Base-by-base conservation (phyloP, 2,797 vertebrate species). In the Tarsius wallacei region DNA sequence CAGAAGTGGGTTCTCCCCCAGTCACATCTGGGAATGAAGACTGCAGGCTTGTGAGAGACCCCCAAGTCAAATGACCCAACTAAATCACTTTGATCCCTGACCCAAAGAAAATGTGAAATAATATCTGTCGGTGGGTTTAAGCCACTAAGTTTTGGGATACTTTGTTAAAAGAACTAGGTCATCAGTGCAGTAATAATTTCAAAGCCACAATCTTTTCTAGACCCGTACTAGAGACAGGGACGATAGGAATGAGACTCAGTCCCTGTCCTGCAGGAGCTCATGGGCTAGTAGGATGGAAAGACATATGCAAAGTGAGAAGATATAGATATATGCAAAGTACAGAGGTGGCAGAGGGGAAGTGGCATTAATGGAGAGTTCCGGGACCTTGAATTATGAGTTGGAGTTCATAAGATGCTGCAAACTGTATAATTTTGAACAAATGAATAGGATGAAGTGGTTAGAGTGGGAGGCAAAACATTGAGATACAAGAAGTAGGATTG, bases 351-450 rank as follows among this genome's bases (percentile, higher is more conserved):
- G 31, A 68, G 63, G 12, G 57, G 12, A 90, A 10, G 49, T 19
- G 1, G 21, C 26, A 7, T 47, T 31, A 22, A 61, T 12, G 24
- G 64, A 85, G 53, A 16, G 5, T 73, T 36, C 24, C 11, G 53
- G 70, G 57, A 24, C 76, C 53, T 87, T 87, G 55, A 74, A 1
- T 0, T 53, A 90, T 53, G 97, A 73, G 49, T 77, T 83, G 59
- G 95, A 66, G 49, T 77, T 78, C 26, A 51, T 88, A 76, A 76
- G 26, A 91, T 70, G 64, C 33, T 91, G 7, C 55, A 55, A 81
- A 77, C 2, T 53, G 17, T 47, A 57, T 16, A 14, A 22, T 68
- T 86, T 89, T 59, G 3, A 57, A 71, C 16, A 42, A 70, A n/a
- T 78, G 4, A 19, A 10, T 57, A 77, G 2, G 16, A 17, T n/a